Evolutionary conservation across 2,888 invertebrate species (phyloP).

Genomic region (Callinectes sapidus): DNA sequence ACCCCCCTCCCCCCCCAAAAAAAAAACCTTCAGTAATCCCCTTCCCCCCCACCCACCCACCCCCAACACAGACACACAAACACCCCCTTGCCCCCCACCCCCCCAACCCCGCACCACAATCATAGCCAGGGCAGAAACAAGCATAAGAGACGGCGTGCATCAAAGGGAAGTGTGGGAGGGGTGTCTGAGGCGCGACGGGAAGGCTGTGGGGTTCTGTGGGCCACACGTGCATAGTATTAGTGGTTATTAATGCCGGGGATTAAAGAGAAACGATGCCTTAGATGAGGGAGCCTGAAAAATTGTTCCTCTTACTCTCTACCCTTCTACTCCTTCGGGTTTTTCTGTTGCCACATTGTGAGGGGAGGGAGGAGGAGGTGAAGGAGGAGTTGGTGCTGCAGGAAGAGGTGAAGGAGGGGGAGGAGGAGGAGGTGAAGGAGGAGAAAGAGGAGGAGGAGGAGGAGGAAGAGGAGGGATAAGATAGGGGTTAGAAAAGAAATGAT

Average conservation of each 20-base stretch:
- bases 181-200: background rate
- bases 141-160: background rate
- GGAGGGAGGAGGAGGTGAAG: background rate
- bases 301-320: background rate
- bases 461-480: too few relatives aligned
- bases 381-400: background rate
- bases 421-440: background rate
- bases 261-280: conserved; percentile 5
- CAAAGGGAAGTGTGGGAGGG: background rate
- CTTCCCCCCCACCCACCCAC: too few relatives aligned
- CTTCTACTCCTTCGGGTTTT: too few relatives aligned
- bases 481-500: too few relatives aligned
- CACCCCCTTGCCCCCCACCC: background rate
- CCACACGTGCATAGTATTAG: background rate
- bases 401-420: background rate
- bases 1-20: too few relatives aligned
- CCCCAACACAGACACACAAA: too few relatives aligned
- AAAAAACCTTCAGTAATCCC: too few relatives aligned
- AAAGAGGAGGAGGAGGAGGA: too few relatives aligned
- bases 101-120: background rate
- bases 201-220: background rate
- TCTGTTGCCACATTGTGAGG: background rate
- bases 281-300: background rate
- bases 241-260: conserved; percentile 8
- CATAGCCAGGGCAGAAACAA: background rate